These are phyloP conservation scores for Platorchestia sp. DNA, from an alignment of 1,140 invertebrate genomes.

Conservation along the genomic window DNA sequence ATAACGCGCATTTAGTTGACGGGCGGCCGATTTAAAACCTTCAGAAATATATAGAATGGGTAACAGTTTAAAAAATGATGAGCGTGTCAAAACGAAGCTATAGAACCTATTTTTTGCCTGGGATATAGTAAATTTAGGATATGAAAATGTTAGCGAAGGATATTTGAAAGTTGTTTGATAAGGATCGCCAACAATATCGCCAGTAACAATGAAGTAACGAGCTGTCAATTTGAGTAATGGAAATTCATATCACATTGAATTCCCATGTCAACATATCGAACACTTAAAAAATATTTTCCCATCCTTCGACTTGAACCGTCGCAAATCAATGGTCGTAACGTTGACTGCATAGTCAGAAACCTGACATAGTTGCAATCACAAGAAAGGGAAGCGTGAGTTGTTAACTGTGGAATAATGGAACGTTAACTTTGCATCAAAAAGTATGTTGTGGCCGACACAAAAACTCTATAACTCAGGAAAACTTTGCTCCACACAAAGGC, in stretches of 20 bases:
- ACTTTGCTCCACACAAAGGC: conserved; percentile 6
- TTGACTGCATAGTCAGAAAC: not conserved
- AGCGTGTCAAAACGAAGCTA: not conserved
- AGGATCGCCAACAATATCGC: too few species aligned
- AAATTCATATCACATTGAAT: too few species aligned
- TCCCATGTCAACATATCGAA: too few species aligned
- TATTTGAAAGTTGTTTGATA: too few species aligned
- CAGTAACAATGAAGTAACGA: too few species aligned
- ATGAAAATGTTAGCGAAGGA: not conserved
- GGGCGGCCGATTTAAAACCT: not conserved
- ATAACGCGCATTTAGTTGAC: not conserved
- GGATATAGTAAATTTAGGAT: not conserved
- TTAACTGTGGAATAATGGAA: not conserved
- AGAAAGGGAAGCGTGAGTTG: not conserved
- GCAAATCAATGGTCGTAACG: not conserved
- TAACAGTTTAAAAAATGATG: not conserved
- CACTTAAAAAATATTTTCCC: too few species aligned
- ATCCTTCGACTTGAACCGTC: not conserved
- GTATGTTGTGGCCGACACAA: not conserved
- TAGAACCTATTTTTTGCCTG: not conserved
- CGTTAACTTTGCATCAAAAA: not conserved
- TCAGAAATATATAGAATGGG: not conserved
- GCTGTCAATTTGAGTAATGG: too few species aligned
- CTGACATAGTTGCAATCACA: not conserved
- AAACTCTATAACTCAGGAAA: not conserved